phyloP scores from a whole-genome alignment of 2,888 invertebrate genomes.

The Epinotia demarniana region DNA sequence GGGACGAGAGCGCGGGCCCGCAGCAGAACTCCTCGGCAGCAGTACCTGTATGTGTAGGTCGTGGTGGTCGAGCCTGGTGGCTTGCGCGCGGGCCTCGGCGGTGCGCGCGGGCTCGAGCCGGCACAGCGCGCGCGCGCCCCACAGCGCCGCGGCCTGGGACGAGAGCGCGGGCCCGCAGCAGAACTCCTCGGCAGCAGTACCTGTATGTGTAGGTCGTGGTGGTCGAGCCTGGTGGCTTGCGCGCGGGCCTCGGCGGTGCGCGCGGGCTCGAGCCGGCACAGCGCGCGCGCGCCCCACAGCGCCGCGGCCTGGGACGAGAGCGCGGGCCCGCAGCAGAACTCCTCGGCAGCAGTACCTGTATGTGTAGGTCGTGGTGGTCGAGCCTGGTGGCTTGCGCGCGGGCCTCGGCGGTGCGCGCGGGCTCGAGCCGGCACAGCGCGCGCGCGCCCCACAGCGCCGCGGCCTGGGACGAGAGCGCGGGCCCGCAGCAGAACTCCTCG shows the following conservation, averaged over 20 bases:
- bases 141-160: too few relatives aligned
- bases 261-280: constrained; percentile 10
- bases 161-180: too few relatives aligned
- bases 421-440: constrained; percentile 12
- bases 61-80: constrained; percentile 9
- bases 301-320: too few relatives aligned
- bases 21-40: too few relatives aligned
- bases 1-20: too few relatives aligned
- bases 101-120: constrained; percentile 10
- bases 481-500: too few relatives aligned
- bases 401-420: constrained; percentile 10
- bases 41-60: constrained; percentile 26
- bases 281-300: constrained; percentile 23
- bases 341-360: too few relatives aligned
- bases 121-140: constrained; percentile 21
- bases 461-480: too few relatives aligned
- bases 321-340: too few relatives aligned
- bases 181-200: too few relatives aligned
- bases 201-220: constrained; percentile 20
- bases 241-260: constrained; percentile 10
- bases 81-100: not conserved
- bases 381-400: constrained; percentile 1
- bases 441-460: constrained; percentile 25
- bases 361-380: constrained; percentile 12
- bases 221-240: constrained; percentile 1